phyloP scores from a whole-genome alignment of 1,140 invertebrate species.

The Drosophila kurseongensis region DNA sequence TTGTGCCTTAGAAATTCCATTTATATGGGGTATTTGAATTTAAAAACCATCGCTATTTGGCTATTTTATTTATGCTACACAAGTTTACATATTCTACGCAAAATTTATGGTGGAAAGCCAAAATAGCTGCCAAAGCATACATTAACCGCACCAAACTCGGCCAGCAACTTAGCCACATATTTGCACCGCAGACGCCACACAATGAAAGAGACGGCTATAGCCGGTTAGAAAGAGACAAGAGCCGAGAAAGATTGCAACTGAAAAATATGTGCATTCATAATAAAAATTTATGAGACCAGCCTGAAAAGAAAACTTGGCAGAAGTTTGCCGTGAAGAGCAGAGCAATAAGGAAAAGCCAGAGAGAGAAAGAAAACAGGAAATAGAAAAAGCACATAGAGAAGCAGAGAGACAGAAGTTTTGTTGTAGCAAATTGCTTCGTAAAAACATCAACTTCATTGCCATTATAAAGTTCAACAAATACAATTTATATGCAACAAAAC shows the following conservation, averaged over 20 bases:
- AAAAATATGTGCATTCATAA: constrained; percentile 55
- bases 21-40: background rate
- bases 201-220: constrained; percentile 24
- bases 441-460: constrained; percentile 51
- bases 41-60: constrained; percentile 1
- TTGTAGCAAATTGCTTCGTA: constrained; percentile 49
- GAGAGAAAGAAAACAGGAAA: too few species aligned
- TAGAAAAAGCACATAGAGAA: background rate
- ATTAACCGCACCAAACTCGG: constrained; percentile 40
- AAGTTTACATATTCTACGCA: constrained; percentile 15
- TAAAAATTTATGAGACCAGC: constrained; percentile 48
- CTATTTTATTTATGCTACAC: constrained; percentile 16
- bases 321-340: constrained; percentile 13
- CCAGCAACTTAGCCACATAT: constrained; percentile 44
- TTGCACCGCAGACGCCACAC: constrained; percentile 14
- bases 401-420: constrained; percentile 17
- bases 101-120: constrained; percentile 34
- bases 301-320: constrained; percentile 47
- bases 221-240: constrained; percentile 11
- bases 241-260: constrained; percentile 16
- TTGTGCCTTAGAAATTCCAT: background rate
- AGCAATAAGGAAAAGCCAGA: constrained; percentile 3
- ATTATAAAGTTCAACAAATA: constrained; percentile 55
- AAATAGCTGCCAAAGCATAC: constrained; percentile 47
- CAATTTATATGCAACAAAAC: constrained; percentile 44